These are phyloP conservation scores for Argya squamiceps DNA, from an alignment of 2,797 vertebrate species.

Conservation along the genomic window DNA sequence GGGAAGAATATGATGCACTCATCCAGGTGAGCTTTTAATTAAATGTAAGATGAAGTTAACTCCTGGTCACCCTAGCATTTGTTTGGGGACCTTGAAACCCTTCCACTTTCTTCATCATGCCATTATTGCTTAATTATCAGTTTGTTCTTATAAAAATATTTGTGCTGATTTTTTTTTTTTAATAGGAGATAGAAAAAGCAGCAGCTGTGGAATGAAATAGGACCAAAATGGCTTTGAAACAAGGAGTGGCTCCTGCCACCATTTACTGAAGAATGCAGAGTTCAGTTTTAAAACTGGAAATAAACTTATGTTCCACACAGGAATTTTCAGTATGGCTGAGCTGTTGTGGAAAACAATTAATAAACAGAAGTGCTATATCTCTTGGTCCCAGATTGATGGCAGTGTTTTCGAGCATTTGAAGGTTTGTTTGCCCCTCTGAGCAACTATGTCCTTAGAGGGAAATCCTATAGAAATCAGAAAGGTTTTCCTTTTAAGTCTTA, in stretches of 20 bases:
- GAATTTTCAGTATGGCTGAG: neutral
- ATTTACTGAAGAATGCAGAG: neutral
- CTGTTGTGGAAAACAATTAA: neutral
- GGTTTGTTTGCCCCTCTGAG: neutral
- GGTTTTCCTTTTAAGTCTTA: constrained; percentile 29
- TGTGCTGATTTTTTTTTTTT: neutral
- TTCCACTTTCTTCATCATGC: neutral
- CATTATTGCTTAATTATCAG: neutral
- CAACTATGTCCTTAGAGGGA: neutral
- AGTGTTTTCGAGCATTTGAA: neutral
- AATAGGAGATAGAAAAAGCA: neutral
- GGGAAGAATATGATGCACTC: neutral
- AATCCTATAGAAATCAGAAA: neutral
- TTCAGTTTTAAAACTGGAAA: constrained; percentile 14
- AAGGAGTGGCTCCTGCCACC: neutral
- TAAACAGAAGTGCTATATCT: neutral
- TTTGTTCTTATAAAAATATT: neutral
- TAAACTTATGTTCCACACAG: neutral
- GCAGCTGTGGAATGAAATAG: neutral
- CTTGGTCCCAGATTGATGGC: neutral
- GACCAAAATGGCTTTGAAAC: neutral
- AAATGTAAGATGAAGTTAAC: neutral
- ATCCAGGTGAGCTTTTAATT: constrained; percentile 47
- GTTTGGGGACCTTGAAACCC: neutral
- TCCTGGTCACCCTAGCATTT: neutral